Percentiles rank a stretch among this genome's conserved stretches.
phyloP scores from a whole-genome alignment of 2,797 vertebrate species.

The Nannoperca obscura region DNA sequence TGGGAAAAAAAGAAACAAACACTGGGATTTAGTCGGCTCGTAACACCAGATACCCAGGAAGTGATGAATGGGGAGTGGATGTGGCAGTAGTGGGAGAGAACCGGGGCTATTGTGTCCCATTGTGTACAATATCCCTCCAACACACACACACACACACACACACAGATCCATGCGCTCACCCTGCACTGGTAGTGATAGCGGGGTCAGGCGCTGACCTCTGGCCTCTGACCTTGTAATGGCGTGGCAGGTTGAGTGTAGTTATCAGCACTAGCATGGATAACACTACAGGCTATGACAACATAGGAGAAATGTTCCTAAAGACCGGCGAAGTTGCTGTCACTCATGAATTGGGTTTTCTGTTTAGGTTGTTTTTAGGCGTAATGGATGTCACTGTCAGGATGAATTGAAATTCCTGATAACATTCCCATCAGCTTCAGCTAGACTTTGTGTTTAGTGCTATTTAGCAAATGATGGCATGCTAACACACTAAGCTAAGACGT shows the following conservation, averaged over 20 bases:
- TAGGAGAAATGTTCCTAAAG: not conserved
- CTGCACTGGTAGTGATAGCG: constrained; percentile 4
- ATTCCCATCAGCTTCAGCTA: no score
- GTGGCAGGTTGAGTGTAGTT: constrained; percentile 9
- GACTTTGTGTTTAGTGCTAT: no score
- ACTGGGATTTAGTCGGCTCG: constrained; percentile 10
- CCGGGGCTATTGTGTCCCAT: constrained; percentile 43
- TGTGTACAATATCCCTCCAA: constrained; percentile 7
- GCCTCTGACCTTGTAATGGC: constrained; percentile 44
- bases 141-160: not conserved
- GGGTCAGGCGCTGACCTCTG: constrained; percentile 51
- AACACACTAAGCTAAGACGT: no score
- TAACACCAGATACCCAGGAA: constrained; percentile 60
- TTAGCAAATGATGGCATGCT: no score
- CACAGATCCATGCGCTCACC: not conserved
- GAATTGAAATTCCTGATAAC: no score
- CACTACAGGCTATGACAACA: not conserved
- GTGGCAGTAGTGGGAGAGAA: constrained; percentile 40
- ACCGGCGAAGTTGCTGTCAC: not conserved
- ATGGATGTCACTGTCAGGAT: not conserved
- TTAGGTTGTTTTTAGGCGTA: not conserved
- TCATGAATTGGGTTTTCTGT: not conserved
- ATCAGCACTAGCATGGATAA: not conserved
- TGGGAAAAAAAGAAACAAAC: constrained; percentile 60
- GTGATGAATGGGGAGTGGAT: constrained; percentile 45